Evolutionary conservation across 2,113 vertebrate genomes (phyloP), one percentile per base, ranked within the genome.

Genomic region (Nothocercus nigrocapillus): DNA sequence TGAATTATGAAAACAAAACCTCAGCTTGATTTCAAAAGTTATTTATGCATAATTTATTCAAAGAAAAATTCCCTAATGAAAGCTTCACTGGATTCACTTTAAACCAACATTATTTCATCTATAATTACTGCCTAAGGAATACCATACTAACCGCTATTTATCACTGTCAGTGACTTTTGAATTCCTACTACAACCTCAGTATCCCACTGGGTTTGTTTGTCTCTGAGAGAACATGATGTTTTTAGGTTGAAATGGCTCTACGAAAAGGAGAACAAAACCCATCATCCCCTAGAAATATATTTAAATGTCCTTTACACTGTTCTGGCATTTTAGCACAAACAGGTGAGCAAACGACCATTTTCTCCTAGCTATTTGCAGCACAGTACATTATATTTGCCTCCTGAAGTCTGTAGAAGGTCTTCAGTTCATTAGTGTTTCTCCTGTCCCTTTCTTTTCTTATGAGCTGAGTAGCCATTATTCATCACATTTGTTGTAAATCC

Each of bases 161-260:
- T 92, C 93, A 94, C 88, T 73, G 83, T 82, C 80, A 87, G 93
- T 1, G 59, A 92, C 88, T 92, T 92, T 6, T 79, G 70, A 90
- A 87, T 88, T 90, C 36, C 42, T 84, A 69, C 77, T 96, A 82
- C 54, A 93, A 67, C 62, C 40, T 44, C 8, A 51, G 81, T 73
- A 92, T 59, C 93, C 93, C 63, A 80, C 82, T 87, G 85, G 86
- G 88, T 96, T 94, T 96, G 94, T 90, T 96, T 97, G 83, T 93
- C 74, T 90, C 74, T 1, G 2, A 87, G 66, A 93, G 86, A 89
- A 89, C 82, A 92, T 14, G 54, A 73, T 82, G 81, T 92, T 88
- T 89, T 84, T 69, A 70, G 77, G 68, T 84, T 62, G 74, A 81
- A 70, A 93, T 5, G 14, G 74, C 67, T 40, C 62, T 92, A 82